These are phyloP conservation scores for Oxyteleia sp. DNA, from an alignment of 2,888 invertebrate genomes.

Conservation along the genomic window DNA sequence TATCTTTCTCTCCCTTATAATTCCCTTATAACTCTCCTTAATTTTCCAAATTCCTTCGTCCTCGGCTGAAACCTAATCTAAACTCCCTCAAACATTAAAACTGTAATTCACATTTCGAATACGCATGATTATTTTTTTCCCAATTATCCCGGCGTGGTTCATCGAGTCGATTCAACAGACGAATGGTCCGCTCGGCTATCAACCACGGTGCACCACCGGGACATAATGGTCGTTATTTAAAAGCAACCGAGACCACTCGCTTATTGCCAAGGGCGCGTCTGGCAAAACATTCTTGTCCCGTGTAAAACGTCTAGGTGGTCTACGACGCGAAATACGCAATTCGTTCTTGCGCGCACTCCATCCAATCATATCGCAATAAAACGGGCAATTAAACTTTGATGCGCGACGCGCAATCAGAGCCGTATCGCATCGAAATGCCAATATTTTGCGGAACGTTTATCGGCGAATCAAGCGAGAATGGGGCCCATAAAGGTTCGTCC, in stretches of 20 bases:
- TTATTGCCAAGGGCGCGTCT: conserved; percentile 76
- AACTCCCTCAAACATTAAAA: too few species aligned
- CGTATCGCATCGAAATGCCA: conserved; percentile 39
- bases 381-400: conserved; percentile 69
- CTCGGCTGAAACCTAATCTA: too few species aligned
- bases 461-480: conserved; percentile 28
- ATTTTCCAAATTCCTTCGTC: too few species aligned
- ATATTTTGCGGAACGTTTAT: conserved; percentile 43
- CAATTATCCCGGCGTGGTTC: conserved; percentile 25
- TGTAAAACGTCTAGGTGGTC: conserved; percentile 77
- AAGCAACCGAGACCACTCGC: conserved; percentile 74
- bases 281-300: conserved; percentile 77
- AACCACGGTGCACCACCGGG: conserved; percentile 71
- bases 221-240: conserved; percentile 82
- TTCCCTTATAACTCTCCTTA: too few species aligned
- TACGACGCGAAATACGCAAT: conserved; percentile 66
- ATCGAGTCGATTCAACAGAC: conserved; percentile 38
- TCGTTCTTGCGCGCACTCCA: conserved; percentile 53
- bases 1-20: too few species aligned
- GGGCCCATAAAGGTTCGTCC: conserved; percentile 33
- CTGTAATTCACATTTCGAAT: too few species aligned
- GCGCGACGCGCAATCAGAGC: conserved; percentile 31
- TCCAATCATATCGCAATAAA: conserved; percentile 61
- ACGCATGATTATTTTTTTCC: not conserved
- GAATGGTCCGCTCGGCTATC: conserved; percentile 67